Evolutionary conservation across 2,797 vertebrate genomes (phyloP), one percentile per base, ranked within the genome.

Genomic region (Gymnopithys bicolor): DNA sequence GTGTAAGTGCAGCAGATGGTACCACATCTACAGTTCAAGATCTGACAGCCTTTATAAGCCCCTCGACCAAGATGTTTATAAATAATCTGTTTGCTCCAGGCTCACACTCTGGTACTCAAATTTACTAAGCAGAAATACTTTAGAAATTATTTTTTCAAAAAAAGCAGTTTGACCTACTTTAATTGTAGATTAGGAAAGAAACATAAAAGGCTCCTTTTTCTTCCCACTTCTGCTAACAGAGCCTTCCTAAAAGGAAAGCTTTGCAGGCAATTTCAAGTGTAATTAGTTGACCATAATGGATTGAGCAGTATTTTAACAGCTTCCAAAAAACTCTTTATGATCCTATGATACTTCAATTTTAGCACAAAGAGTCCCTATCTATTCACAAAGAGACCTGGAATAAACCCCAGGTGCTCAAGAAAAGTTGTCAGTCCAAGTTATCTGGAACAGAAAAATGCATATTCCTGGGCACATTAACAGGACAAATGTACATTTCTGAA

Each of bases 161-260:
- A 89, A 52, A 39, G 48, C 58, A 59, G 62, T 88, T 77, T 91
- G 94, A 90, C 91, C 95, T 84, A 90, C 64, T 95, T 96, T 60
- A 87, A 92, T 35, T 84, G 69, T 32, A 79, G 55, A 82, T 70
- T 49, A 73, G 77, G 63, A 74, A 91, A 84, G n/a, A 87, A 71
- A 88, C 27, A 52, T 78, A 59, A 90, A 91, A 90, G 49, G 30
- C 7, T 56, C 64, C 73, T 83, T 83, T 83, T 90, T 63, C 52
- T 71, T 84, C 30, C 39, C 52, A 66, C 41, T 95, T 75, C 7
- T 71, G 52, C 80, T 53, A 88, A 75, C 33, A 78, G 32, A 94
- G 70, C 59, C 66, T 78, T 78, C 82, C 77, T 51, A 55, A 88
- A 94, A 63, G n/a, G 67, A 81, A 81, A 76, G 73, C 59, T 92